These are phyloP conservation scores for Hypothenemus hampei DNA, from an alignment of 1,140 invertebrate species.

Conservation along the genomic window DNA sequence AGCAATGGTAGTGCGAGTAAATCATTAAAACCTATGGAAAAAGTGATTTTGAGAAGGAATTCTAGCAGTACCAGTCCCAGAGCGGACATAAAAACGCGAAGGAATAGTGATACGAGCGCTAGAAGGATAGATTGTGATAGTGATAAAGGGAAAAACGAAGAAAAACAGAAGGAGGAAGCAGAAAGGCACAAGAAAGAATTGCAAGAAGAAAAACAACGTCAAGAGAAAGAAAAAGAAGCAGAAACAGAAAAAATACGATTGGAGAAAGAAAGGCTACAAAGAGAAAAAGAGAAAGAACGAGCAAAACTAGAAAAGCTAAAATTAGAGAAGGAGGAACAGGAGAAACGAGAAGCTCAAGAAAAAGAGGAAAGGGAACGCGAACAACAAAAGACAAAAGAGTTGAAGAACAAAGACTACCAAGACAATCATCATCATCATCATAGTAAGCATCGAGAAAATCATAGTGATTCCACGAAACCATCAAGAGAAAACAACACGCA, in stretches of 20 bases:
- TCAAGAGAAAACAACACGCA: conserved; percentile 35
- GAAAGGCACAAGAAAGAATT: conserved; percentile 48
- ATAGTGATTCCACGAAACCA: conserved; percentile 35
- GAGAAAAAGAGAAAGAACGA: conserved; percentile 38
- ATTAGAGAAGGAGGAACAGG: conserved; percentile 44
- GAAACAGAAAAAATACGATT: conserved; percentile 44
- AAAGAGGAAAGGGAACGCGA: conserved; percentile 37
- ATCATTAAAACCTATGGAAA: conserved; percentile 31
- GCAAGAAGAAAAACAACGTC: conserved; percentile 40
- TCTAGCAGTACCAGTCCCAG: conserved; percentile 36
- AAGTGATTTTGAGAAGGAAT: conserved; percentile 34
- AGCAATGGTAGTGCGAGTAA: conserved; percentile 15
- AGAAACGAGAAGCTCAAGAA: conserved; percentile 38
- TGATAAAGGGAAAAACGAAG: conserved; percentile 41
- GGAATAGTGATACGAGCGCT: conserved; percentile 43
- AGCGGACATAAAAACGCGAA: conserved; percentile 41
- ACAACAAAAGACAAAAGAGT: too few species aligned
- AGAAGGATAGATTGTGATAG: conserved; percentile 39
- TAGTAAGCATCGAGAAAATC: conserved; percentile 40
- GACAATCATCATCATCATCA: conserved; percentile 43
- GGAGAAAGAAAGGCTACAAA: conserved; percentile 41
- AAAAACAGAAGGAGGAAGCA: conserved; percentile 47
- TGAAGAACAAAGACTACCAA: conserved; percentile 41
- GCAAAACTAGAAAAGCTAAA: conserved; percentile 41
- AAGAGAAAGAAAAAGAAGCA: conserved; percentile 52